phyloP scores from a whole-genome alignment of 2,888 invertebrate species.

The Chymomyza caudatula region DNA sequence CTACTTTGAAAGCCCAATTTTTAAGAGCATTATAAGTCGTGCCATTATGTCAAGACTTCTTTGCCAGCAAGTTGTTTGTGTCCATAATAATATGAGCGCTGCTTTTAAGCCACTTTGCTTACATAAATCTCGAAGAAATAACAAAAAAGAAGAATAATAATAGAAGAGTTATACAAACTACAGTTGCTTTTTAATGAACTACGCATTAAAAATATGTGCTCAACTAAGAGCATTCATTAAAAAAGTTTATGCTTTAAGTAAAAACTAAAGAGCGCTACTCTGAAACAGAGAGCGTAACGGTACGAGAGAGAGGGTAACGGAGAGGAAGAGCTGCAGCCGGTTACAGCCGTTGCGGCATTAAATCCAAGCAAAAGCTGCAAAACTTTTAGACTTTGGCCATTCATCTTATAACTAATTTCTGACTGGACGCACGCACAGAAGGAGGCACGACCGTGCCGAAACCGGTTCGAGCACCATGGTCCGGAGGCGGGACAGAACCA shows the following conservation, averaged over 20 bases:
- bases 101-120: conserved; percentile 53
- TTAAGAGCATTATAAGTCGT: conserved; percentile 46
- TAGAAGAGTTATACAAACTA: conserved; percentile 21
- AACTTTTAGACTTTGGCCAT: conserved; percentile 70
- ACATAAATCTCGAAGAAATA: conserved; percentile 28
- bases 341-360: conserved; percentile 54
- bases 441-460: conserved; percentile 46
- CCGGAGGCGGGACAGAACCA: background rate
- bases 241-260: conserved; percentile 67
- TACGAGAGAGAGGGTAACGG: background rate
- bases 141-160: conserved; percentile 13
- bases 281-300: background rate
- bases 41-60: background rate
- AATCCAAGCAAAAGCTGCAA: conserved; percentile 69
- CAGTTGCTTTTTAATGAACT: conserved; percentile 70
- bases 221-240: conserved; percentile 72
- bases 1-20: conserved; percentile 42
- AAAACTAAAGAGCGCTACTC: conserved; percentile 44
- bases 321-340: conserved; percentile 32
- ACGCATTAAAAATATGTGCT: conserved; percentile 69
- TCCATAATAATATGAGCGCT: conserved; percentile 42
- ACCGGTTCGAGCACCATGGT: conserved; percentile 30
- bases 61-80: conserved; percentile 1
- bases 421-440: conserved; percentile 47
- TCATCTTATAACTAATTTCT: conserved; percentile 71